Percentiles rank a stretch among this genome's conserved stretches.
phyloP scores from a whole-genome alignment of 2,113 vertebrate genomes.

The Himantopus leucocephalus region DNA sequence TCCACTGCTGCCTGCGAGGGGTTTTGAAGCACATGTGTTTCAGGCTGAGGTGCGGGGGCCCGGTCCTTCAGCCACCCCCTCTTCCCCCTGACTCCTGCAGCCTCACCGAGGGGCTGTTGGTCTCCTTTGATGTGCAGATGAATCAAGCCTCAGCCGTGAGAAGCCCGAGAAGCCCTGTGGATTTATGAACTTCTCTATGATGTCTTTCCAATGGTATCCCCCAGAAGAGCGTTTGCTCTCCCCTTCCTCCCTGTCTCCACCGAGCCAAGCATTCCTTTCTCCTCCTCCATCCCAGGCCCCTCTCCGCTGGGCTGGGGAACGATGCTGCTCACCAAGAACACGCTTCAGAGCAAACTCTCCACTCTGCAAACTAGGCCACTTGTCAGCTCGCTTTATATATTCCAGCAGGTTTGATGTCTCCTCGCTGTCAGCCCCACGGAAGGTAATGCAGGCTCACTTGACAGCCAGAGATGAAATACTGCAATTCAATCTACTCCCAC shows the following conservation, averaged over 20 bases:
- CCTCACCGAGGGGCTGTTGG: background rate
- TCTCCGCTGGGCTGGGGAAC: background rate
- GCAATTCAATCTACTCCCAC: conserved; percentile 27
- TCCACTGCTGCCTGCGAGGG: fast-evolving
- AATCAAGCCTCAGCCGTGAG: background rate
- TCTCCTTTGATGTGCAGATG: conserved; percentile 50
- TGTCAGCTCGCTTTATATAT: background rate
- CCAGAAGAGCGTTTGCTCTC: conserved; percentile 33
- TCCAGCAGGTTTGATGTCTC: background rate
- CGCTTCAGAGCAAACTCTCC: fast-evolving
- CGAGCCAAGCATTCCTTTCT: conserved; percentile 38
- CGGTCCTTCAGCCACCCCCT: background rate
- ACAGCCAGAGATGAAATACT: conserved; percentile 4
- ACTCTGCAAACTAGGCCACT: background rate
- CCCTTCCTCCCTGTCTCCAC: background rate
- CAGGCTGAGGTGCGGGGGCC: background rate
- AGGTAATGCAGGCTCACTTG: background rate
- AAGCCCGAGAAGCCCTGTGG: conserved; percentile 43
- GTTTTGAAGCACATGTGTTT: background rate
- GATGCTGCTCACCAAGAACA: background rate
- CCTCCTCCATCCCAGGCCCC: conserved; percentile 13
- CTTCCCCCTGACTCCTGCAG: background rate
- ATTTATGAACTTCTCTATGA: conserved; percentile 62
- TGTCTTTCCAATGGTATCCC: conserved; percentile 62
- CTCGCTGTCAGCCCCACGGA: background rate